These are phyloP conservation scores for Esperia sulphurella DNA, from an alignment of 2,888 invertebrate species.

Conservation along the genomic window DNA sequence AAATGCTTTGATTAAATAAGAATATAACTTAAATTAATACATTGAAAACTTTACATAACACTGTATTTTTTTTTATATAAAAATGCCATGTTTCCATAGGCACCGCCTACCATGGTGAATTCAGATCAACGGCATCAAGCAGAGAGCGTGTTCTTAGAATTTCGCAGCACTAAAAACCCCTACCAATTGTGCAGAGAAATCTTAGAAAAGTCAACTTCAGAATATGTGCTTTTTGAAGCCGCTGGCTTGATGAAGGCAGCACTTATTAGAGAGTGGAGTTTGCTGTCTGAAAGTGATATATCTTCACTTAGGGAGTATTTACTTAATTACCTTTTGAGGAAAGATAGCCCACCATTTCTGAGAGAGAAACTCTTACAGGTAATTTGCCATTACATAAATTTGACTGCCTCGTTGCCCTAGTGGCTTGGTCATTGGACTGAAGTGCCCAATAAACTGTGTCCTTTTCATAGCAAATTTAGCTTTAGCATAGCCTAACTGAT, in stretches of 20 bases:
- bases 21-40: neutral
- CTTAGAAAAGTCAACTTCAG: slow-evolving; percentile 84
- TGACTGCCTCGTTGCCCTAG: too few species aligned
- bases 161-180: slow-evolving; percentile 89
- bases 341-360: slow-evolving; percentile 86
- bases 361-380: slow-evolving; percentile 86
- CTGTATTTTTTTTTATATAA: neutral
- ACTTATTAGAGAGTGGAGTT: slow-evolving; percentile 90
- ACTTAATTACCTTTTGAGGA: slow-evolving; percentile 86
- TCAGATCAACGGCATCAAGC: slow-evolving; percentile 89
- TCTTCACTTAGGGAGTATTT: slow-evolving; percentile 87
- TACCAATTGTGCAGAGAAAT: slow-evolving; percentile 89
- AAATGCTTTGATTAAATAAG: neutral
- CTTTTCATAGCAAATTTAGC: too few species aligned
- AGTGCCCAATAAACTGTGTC: too few species aligned
- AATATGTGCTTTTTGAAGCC: slow-evolving; percentile 93
- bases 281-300: slow-evolving; percentile 84
- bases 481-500: too few species aligned
- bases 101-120: slow-evolving; percentile 87
- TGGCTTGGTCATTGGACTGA: too few species aligned
- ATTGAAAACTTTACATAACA: slow-evolving; percentile 2
- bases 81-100: slow-evolving; percentile 71
- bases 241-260: slow-evolving; percentile 90
- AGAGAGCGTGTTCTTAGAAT: slow-evolving; percentile 89
- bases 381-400: slow-evolving; percentile 6